Evolutionary conservation across 2,888 invertebrate species (phyloP), one percentile per base, ranked within the genome.

Genomic region (Linnaemya vulpina): DNA sequence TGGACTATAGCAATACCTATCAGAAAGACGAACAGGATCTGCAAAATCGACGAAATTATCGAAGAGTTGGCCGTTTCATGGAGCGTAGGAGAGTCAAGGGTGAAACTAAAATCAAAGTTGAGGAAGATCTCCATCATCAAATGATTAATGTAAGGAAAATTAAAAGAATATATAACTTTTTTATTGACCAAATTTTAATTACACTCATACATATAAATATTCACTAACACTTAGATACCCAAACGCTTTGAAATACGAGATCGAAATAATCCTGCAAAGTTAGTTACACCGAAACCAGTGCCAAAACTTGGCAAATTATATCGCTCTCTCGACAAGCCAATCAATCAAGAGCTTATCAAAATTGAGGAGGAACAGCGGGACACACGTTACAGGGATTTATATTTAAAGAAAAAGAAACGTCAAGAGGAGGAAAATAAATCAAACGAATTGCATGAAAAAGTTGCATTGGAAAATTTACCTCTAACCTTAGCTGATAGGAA

Each of bases 1-100:
- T 91, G 86, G 92, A 92, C 82, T 92, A 91, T 49, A 90, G 89
- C 85, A 90, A 89, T 55, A 91, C 91, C 0, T 92, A 90, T 70
- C 87, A 88, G 43, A 87, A 86, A 43, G 92, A 92, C 76, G 92
- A 92, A 58, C 90, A 92, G 74, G 89, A 90, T 58, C 83, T 88
- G 5, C 90, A 91, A 77, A 91, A 92, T 83, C 88, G 89, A 22
- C 86, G 88, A 40, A 89, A 90, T 55, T 92, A 91, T 73, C 88
- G 90, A 62, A 88, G 88, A n/a, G 87, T 91, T 1, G 83, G 88
- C 3, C 90, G 92, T 0, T 89, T 88, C 22, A 90, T 91, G 89
- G 88, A 90, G 4, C 88, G 92, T 0, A 89, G 88, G 7, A 87
- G 87, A 10, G 87, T 89, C 0, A 89, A 90, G 40, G 85, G 82